Conservation (phyloP, 2,113 vertebrate species). For the Microtus richardsoni region DNA sequence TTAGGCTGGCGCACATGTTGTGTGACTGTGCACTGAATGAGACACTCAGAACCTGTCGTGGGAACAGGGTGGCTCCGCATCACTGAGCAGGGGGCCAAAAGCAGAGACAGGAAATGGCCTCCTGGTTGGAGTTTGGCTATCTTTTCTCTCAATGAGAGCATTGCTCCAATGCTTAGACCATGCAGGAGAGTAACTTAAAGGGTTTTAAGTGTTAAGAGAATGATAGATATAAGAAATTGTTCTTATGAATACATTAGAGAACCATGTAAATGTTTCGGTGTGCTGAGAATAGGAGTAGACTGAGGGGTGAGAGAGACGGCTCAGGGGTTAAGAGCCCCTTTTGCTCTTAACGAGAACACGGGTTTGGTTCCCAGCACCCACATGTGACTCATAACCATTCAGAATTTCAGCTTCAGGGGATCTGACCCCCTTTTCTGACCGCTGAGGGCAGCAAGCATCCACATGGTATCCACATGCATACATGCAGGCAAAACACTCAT, state of each 20-base stretch:
- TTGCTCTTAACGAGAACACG: background rate
- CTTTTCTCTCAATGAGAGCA: background rate
- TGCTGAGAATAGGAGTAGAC: background rate
- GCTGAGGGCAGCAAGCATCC: background rate
- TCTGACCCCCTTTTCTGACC: too few species aligned
- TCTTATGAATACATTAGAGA: background rate
- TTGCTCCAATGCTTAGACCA: background rate
- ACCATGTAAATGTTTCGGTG: conserved; percentile 8
- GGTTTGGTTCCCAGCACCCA: too few species aligned
- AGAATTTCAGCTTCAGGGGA: too few species aligned
- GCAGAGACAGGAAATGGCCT: background rate
- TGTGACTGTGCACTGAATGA: background rate
- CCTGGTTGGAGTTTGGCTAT: background rate
- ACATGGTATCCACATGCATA: background rate
- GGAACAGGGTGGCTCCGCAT: background rate
- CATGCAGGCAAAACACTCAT: background rate
- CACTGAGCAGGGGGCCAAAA: too few species aligned
- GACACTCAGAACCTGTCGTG: background rate
- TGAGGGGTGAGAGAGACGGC: background rate
- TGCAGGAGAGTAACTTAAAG: conserved; percentile 16
- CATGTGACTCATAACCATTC: background rate
- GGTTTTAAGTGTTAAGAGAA: conserved; percentile 31
- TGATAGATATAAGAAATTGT: conserved; percentile 10
- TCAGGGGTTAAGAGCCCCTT: background rate
- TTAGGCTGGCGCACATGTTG: background rate